Evolutionary conservation across 1,140 invertebrate genomes (phyloP).

Genomic region (Pseudomyrmex concolor): DNA sequence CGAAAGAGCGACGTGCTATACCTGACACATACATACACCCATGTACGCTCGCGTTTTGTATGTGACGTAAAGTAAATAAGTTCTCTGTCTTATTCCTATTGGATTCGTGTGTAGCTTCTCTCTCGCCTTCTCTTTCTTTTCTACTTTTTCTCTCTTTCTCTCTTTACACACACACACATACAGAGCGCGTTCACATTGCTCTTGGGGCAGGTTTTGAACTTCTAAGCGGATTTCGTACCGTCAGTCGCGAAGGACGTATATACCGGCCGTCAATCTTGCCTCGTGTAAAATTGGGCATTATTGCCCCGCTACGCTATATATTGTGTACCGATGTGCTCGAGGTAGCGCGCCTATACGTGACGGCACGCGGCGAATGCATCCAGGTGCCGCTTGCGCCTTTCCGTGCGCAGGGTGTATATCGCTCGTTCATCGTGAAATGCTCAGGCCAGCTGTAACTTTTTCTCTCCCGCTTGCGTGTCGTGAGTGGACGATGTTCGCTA

Average conservation of each 20-base stretch:
- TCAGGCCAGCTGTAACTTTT: slow-evolving; percentile 37
- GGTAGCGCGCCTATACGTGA: slow-evolving; percentile 23
- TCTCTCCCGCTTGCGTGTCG: slow-evolving; percentile 19
- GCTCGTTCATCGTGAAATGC: background rate
- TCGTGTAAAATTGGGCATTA: slow-evolving; percentile 71
- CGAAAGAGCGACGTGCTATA: slow-evolving; percentile 61
- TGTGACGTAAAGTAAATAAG: slow-evolving; percentile 79
- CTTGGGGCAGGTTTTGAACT: slow-evolving; percentile 70
- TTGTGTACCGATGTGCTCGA: slow-evolving; percentile 27
- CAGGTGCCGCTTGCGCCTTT: slow-evolving; percentile 41
- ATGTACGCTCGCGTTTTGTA: slow-evolving; percentile 59
- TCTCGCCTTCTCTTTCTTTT: background rate
- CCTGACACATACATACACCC: slow-evolving; percentile 45
- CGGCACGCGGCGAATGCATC: slow-evolving; percentile 66
- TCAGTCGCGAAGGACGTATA: slow-evolving; percentile 34
- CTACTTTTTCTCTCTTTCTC: background rate
- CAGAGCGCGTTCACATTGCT: slow-evolving; percentile 5
- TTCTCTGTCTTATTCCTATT: slow-evolving; percentile 58
- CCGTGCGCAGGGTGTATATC: background rate
- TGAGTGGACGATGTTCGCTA: background rate
- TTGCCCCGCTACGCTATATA: slow-evolving; percentile 43
- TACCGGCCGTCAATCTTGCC: slow-evolving; percentile 70
- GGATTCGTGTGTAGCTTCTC: background rate
- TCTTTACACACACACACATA: background rate
- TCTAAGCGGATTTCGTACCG: slow-evolving; percentile 73